phyloP scores from a whole-genome alignment of 2,113 vertebrate genomes.

The Pogona vitticeps region DNA sequence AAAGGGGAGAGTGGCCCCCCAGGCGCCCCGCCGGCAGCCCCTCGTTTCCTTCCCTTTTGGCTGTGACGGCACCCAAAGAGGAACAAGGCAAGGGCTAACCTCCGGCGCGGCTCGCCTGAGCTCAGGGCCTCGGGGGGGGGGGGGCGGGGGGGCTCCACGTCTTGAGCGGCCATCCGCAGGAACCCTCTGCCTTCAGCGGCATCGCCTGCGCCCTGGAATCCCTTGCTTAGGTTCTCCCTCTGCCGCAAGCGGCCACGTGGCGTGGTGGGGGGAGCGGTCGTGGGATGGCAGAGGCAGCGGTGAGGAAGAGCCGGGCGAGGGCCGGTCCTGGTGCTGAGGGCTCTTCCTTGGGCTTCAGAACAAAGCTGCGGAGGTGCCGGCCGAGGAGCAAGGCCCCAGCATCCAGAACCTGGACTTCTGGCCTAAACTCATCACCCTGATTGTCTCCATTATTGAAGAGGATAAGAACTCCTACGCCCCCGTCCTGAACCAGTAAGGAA shows the following conservation, averaged over 20 bases:
- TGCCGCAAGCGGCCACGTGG: too few species aligned
- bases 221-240: too few species aligned
- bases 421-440: slow-evolving; percentile 98
- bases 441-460: slow-evolving; percentile 97
- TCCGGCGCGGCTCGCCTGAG: too few species aligned
- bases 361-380: slow-evolving; percentile 88
- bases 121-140: background rate
- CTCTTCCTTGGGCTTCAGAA: slow-evolving; percentile 59
- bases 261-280: background rate
- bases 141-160: background rate
- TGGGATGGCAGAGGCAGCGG: too few species aligned
- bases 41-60: too few species aligned
- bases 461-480: slow-evolving; percentile 96
- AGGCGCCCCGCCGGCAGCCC: too few species aligned
- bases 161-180: background rate
- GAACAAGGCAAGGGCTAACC: too few species aligned
- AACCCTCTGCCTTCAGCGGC: background rate
- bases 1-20: too few species aligned
- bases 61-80: too few species aligned
- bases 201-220: background rate
- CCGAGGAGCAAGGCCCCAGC: slow-evolving; percentile 94
- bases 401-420: slow-evolving; percentile 97
- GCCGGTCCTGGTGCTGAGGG: background rate
- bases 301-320: accelerated
- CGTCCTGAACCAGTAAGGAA: slow-evolving; percentile 94